A percentile compares a stretch with the other conserved stretches of the same genome.
Evolutionary conservation across 2,888 invertebrate genomes (phyloP).

Genomic region (Bruchidius siliquastri): DNA sequence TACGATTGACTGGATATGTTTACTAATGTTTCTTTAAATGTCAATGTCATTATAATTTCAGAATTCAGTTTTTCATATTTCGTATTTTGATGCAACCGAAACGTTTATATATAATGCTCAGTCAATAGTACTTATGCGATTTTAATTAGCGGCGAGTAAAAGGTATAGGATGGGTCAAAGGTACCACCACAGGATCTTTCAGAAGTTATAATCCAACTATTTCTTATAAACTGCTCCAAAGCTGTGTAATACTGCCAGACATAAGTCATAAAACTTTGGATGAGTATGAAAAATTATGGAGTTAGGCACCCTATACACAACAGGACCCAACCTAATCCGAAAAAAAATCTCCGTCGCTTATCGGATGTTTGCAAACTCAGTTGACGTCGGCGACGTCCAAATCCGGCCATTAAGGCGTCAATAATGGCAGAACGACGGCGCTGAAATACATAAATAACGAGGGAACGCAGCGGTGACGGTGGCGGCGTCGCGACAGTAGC

Average conservation of each 20-base stretch:
- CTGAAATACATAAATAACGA: slow-evolving; percentile 49
- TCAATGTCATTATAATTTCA: no score
- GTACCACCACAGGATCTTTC: no score
- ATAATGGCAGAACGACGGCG: slow-evolving; percentile 48
- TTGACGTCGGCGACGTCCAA: slow-evolving; percentile 45
- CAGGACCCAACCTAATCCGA: slow-evolving; percentile 4
- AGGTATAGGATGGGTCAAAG: no score
- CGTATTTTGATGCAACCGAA: no score
- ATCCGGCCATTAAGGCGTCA: slow-evolving; percentile 49
- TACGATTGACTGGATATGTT: no score
- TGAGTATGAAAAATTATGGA: background rate
- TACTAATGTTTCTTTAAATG: no score
- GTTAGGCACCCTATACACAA: background rate
- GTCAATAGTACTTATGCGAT: no score
- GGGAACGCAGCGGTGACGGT: slow-evolving; percentile 20
- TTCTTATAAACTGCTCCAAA: background rate
- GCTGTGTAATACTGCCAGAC: background rate
- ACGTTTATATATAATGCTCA: no score
- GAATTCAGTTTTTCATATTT: no score
- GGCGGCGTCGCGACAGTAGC: background rate
- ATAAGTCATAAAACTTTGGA: background rate
- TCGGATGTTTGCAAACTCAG: slow-evolving; percentile 48
- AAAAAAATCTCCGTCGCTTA: slow-evolving; percentile 41
- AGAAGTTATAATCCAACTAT: no score
- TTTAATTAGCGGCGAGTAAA: no score